phyloP scores from a whole-genome alignment of 2,888 invertebrate species.

The Zygothrica quintamaculata region DNA sequence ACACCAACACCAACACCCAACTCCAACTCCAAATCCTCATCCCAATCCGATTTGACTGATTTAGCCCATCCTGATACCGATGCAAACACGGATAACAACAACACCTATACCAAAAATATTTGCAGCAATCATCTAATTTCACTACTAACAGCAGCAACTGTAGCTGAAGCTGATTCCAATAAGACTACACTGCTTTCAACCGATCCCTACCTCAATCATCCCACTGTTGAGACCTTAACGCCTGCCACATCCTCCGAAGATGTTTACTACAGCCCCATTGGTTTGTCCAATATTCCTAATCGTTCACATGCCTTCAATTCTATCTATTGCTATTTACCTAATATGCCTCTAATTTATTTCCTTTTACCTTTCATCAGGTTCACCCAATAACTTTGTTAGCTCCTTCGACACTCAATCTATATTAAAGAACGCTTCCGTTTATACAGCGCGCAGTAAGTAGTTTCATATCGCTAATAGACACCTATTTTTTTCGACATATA shows the following conservation, averaged over 20 bases:
- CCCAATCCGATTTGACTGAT: too few relatives aligned
- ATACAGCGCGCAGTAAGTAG: constrained; percentile 49
- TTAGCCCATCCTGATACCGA: too few relatives aligned
- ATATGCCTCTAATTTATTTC: background rate
- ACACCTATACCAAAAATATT: constrained; percentile 35
- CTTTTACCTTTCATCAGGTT: constrained; percentile 57
- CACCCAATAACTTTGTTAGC: constrained; percentile 69
- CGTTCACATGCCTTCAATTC: constrained; percentile 1
- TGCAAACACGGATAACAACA: constrained; percentile 16
- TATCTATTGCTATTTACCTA: background rate
- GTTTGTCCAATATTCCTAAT: constrained; percentile 66
- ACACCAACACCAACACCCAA: too few relatives aligned
- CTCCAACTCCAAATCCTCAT: too few relatives aligned
- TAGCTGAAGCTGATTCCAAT: constrained; percentile 13
- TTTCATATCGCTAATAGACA: background rate
- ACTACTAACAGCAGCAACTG: constrained; percentile 2
- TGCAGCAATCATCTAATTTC: constrained; percentile 39
- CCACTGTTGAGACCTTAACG: constrained; percentile 63
- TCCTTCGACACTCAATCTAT: constrained; percentile 49
- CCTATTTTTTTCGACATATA: too few relatives aligned
- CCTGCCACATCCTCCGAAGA: constrained; percentile 83
- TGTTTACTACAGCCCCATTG: constrained; percentile 83
- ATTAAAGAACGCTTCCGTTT: constrained; percentile 43
- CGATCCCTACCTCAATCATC: constrained; percentile 26
- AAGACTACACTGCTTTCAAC: constrained; percentile 11